Evolutionary conservation across 35 echinoderm and acorn worm genomes (phyloP).

Genomic region (Heliocidaris erythrogramma): DNA sequence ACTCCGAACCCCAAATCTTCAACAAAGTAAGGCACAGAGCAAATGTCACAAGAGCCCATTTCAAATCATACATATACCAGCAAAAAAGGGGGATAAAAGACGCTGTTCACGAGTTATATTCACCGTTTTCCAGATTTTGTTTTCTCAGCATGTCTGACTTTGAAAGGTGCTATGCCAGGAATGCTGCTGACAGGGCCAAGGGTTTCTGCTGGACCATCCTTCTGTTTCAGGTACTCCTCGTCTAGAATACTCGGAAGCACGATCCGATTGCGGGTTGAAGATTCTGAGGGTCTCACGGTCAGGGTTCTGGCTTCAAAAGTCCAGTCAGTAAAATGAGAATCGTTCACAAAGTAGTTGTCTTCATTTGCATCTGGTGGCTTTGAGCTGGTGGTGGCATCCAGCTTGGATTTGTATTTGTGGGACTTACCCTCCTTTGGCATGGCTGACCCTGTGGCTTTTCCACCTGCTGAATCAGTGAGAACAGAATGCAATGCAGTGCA

Average conservation of each 20-base stretch:
- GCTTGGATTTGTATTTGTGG: neutral
- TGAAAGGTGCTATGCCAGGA: slow-evolving; percentile 39
- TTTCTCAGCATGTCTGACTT: slow-evolving; percentile 28
- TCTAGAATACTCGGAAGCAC: slow-evolving; percentile 6
- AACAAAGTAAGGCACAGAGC: too few species aligned
- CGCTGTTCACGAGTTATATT: neutral
- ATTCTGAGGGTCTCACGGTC: neutral
- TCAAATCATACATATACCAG: too few species aligned
- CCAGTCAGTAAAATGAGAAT: slow-evolving; percentile 10
- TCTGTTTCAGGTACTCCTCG: slow-evolving; percentile 42
- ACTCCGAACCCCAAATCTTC: too few species aligned
- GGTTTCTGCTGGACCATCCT: slow-evolving; percentile 35
- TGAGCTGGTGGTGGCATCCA: too few species aligned
- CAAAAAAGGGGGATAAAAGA: too few species aligned
- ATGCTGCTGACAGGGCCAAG: slow-evolving; percentile 32
- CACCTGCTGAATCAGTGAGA: neutral
- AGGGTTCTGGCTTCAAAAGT: neutral
- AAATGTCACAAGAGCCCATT: too few species aligned
- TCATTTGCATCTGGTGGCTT: neutral
- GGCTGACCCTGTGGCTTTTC: neutral
- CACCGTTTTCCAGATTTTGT: slow-evolving; percentile 19
- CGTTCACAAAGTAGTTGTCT: neutral
- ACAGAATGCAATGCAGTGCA: neutral
- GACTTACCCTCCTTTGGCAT: neutral
- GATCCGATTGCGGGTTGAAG: neutral